phyloP scores from a whole-genome alignment of 2,797 vertebrate species.

The Geotrypetes seraphini region DNA sequence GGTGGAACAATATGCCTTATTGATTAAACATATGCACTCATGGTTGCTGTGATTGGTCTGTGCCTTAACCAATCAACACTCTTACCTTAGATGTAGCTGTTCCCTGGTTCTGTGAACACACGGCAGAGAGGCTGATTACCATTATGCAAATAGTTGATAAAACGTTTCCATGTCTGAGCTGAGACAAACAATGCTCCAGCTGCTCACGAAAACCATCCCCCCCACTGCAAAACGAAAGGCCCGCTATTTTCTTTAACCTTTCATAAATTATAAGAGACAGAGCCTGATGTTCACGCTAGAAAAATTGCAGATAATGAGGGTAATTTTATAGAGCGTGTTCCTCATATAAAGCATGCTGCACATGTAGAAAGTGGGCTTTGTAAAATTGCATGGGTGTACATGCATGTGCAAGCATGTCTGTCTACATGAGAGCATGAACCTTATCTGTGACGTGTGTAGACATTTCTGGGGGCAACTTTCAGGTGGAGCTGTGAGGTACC shows the following conservation, averaged over 20 bases:
- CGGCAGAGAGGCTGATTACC: constrained; percentile 9
- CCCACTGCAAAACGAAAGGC: constrained; percentile 1
- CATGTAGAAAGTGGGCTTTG: too few species aligned
- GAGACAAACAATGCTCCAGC: constrained; percentile 6
- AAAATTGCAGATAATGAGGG: too few species aligned
- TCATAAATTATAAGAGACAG: too few species aligned
- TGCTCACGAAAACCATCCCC: neutral
- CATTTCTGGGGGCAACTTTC: too few species aligned
- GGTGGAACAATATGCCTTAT: constrained; percentile 41
- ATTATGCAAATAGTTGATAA: constrained; percentile 21
- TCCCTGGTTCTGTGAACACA: constrained; percentile 8
- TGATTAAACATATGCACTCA: constrained; percentile 43
- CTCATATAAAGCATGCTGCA: too few species aligned
- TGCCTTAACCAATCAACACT: constrained; percentile 19
- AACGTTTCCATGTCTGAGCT: fast-evolving
- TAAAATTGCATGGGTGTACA: too few species aligned
- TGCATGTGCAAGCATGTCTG: too few species aligned
- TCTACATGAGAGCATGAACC: too few species aligned
- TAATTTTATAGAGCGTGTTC: too few species aligned
- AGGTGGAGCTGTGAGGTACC: too few species aligned
- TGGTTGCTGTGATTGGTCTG: constrained; percentile 22
- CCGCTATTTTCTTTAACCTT: neutral
- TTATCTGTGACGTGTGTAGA: too few species aligned
- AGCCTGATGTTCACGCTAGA: too few species aligned
- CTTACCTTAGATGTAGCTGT: constrained; percentile 1